A percentile compares a stretch with the other conserved stretches of the same genome.
These are phyloP conservation scores for Apis laboriosa DNA, from an alignment of 1,140 invertebrate genomes.

Conservation along the genomic window DNA sequence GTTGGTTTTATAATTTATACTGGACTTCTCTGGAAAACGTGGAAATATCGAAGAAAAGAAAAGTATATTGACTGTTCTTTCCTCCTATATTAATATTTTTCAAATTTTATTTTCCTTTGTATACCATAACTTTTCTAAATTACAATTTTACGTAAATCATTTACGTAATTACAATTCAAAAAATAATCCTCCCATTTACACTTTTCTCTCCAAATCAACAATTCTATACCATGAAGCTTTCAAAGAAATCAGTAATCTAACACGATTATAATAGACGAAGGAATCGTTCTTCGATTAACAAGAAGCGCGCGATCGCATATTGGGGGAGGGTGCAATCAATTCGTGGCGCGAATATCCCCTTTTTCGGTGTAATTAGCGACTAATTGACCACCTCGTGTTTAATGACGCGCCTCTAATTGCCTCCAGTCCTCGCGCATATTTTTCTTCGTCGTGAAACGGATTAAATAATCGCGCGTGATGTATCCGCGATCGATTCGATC, in stretches of 20 bases:
- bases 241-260: no score
- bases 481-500: constrained; percentile 3
- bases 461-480: constrained; percentile 5
- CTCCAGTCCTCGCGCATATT: not conserved
- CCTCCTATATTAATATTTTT: not conserved
- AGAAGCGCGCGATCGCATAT: no score
- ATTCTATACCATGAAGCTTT: no score
- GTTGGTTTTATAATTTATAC: not conserved
- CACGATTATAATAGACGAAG: no score
- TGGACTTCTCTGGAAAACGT: constrained; percentile 47
- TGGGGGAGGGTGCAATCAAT: not conserved
- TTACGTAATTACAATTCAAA: no score
- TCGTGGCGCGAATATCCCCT: not conserved
- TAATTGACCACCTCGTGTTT: constrained; percentile 41
- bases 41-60: not conserved
- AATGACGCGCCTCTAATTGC: constrained; percentile 47
- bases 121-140: no score
- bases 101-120: no score
- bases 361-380: constrained; percentile 26
- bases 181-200: no score
- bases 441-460: constrained; percentile 11
- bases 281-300: no score
- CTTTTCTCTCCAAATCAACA: no score
- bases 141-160: no score
- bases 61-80: not conserved